A percentile compares a stretch with the other conserved stretches of the same genome.
These are phyloP conservation scores for Altica lythri DNA, from an alignment of 2,888 invertebrate genomes.

Conservation along the genomic window DNA sequence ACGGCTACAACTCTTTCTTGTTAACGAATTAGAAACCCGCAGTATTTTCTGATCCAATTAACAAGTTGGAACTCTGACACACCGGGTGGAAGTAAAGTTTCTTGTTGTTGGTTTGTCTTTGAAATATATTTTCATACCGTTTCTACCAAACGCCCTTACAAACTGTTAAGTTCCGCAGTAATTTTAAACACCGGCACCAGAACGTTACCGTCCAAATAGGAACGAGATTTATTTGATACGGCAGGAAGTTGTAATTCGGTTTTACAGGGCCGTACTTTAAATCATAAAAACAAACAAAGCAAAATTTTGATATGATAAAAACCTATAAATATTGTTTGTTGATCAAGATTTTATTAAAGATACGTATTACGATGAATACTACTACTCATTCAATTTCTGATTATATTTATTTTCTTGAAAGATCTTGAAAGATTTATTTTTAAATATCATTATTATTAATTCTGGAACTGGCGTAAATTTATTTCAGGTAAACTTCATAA, in stretches of 20 bases:
- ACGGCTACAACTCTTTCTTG: neutral
- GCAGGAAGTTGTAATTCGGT: conserved; percentile 1
- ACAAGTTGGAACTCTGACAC: conserved; percentile 13
- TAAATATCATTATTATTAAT: no score
- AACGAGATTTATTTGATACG: conserved; percentile 24
- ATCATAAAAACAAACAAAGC: no score
- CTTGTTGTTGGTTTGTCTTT: conserved; percentile 11
- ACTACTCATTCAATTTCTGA: no score
- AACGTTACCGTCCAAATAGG: conserved; percentile 22
- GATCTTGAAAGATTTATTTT: no score
- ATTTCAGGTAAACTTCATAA: no score
- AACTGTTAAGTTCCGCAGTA: conserved; percentile 29
- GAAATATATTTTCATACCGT: conserved; percentile 17
- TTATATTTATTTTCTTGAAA: no score
- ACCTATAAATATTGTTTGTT: no score
- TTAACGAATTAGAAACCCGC: neutral
- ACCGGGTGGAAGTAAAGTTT: conserved; percentile 7
- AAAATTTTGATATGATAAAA: no score
- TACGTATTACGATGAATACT: no score
- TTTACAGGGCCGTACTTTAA: neutral
- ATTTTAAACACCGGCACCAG: conserved; percentile 29
- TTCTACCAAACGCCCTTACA: conserved; percentile 8
- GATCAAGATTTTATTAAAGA: no score
- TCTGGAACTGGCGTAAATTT: no score
- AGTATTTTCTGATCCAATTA: conserved; percentile 19